Base-by-base conservation (phyloP, 2,797 vertebrate species). In the Gymnothorax reevesii region DNA sequence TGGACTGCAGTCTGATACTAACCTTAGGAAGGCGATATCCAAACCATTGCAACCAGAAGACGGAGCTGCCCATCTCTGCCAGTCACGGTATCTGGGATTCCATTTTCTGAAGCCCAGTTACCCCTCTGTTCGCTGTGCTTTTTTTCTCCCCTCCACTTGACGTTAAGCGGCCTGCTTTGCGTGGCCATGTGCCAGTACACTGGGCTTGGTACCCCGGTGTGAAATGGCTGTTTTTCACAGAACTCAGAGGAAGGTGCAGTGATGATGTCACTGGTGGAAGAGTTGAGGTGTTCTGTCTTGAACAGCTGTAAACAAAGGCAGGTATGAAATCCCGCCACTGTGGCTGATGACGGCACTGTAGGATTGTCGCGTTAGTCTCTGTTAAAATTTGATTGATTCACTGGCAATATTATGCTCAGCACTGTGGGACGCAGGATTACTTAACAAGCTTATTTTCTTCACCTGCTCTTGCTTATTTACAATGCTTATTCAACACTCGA, bases 261-360 rank as follows among this genome's bases (percentile, higher is more conserved):
- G 9, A 49, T 86, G 8, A 57, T 62, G 42, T 55, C 73, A 82
- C 15, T 64, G 60, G 17, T 64, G 60, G 60, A 64, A 22, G 64
- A 66, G 64, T 22, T 85, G 66, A 85, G 55, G 84, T 75, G 64
- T 71, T 55, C 20, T 66, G 64, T 66, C n/a, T 10, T n/a, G 20
- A 8, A n/a, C 25, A 7, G 6, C 64, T 66, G 64, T n/a, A 66
- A 66, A 66, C 60, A 62, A 12, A n/a, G 25, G 64, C 64, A 66
- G 64, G 17, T 66, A 66, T n/a, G 22, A 20, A 9, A 25, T 62
- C 15, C 60, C 33, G 2, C 33, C 33, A 42, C 33, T 42, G 33
- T 2, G 33, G 2, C 33, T 42, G 33, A 42, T 42, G 33, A 42
- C 33, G 33, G 33, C 22, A 66, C 22, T 6, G 22, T 66, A 66